Percentiles rank a stretch among this genome's conserved stretches.
Evolutionary conservation across 2,113 vertebrate genomes (phyloP).

Genomic region (Cinclus cinclus): DNA sequence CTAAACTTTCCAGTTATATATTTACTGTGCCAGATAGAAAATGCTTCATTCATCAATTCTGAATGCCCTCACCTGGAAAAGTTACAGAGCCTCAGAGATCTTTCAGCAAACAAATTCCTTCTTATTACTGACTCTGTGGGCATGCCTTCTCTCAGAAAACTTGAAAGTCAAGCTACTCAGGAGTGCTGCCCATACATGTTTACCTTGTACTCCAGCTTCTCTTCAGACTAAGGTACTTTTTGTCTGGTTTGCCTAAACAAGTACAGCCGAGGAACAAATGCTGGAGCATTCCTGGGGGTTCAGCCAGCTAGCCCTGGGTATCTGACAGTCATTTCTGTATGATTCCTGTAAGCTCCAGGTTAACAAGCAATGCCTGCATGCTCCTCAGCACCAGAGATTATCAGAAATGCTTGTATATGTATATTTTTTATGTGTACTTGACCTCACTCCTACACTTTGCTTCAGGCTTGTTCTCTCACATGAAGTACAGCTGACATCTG

Average conservation of each 20-base stretch:
- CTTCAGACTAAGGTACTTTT: slow-evolving; percentile 59
- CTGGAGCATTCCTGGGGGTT: background rate
- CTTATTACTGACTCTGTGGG: slow-evolving; percentile 54
- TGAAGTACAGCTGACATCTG: background rate
- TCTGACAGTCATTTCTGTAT: background rate
- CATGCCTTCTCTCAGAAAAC: slow-evolving; percentile 66
- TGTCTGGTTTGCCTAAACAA: slow-evolving; percentile 65
- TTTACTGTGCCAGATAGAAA: slow-evolving; percentile 32
- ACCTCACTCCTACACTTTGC: background rate
- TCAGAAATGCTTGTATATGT: background rate
- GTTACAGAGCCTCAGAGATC: slow-evolving; percentile 70
- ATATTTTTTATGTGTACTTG: background rate
- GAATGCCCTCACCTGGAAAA: slow-evolving; percentile 65
- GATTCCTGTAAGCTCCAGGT: background rate
- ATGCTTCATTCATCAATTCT: slow-evolving; percentile 25
- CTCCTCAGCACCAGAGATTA: background rate
- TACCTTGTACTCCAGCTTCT: slow-evolving; percentile 59
- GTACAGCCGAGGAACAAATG: background rate
- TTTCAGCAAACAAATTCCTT: slow-evolving; percentile 75
- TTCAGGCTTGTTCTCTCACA: background rate
- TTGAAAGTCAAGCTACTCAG: slow-evolving; percentile 68
- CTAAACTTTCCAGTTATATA: slow-evolving; percentile 54
- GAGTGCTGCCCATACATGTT: slow-evolving; percentile 70
- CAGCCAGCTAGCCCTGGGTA: background rate
- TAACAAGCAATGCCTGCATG: background rate